Evolutionary conservation across 2,113 vertebrate species (phyloP), one percentile per base, ranked within the genome.

Genomic region (Fulica atra): DNA sequence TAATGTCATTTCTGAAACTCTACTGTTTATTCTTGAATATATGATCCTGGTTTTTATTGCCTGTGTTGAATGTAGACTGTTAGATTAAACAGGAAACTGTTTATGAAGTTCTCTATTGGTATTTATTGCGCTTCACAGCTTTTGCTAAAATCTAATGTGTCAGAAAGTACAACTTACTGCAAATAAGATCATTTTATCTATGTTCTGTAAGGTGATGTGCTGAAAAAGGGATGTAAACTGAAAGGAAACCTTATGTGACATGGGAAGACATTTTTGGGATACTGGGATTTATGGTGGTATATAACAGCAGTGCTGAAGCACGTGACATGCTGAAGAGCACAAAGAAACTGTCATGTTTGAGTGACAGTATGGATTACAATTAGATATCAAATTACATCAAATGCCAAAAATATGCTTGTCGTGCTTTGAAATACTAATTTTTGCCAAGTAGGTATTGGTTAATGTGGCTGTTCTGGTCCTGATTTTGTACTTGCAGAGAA

Each of bases 241-340:
- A 80, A 83, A 89, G 80, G 87, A 93, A 82, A 92, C 83, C 5
- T 35, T 71, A 69, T 71, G 60, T 96, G 95, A 94, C 85, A 24
- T 3, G 26, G 63, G 65, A 94, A 86, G 92, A 85, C 53, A 16
- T 65, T 91, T 86, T 16, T 81, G 85, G 86, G 88, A 26, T 33
- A 21, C 44, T 64, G 85, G 16, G 66, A 38, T 93, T 93, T 95
- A 35, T 35, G 31, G 64, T 40, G 77, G 68, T 13, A 1, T 35
- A 13, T 24, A 33, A 35, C 61, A 89, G 78, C 44, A 36, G 50
- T 28, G 6, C 85, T 81, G 91, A 66, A 91, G 61, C 90, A 83
- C 2, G 48, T 48, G 26, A 65, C 44, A 13, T 82, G 91, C 64
- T 86, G 87, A 84, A 85, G 93, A 92, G 79, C 71, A 66, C 60